A percentile compares a stretch with the other conserved stretches of the same genome.
phyloP scores from a whole-genome alignment of 2,888 invertebrate genomes.

The Troides aeacus region DNA sequence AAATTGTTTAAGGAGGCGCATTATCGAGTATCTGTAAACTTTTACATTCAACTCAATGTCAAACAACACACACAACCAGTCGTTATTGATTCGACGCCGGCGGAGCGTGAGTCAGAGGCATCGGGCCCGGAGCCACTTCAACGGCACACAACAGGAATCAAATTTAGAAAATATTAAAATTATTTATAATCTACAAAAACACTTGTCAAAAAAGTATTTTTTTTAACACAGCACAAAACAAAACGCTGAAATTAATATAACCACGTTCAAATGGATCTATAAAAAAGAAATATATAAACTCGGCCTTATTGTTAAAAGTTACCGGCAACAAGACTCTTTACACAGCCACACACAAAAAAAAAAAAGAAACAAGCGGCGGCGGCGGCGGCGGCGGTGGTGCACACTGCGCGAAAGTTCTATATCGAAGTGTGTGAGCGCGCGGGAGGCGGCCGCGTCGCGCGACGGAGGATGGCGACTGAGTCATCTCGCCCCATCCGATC shows the following conservation, averaged over 20 bases:
- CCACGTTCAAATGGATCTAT: too few relatives aligned
- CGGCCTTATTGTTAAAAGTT: too few relatives aligned
- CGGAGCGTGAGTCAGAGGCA: conserved; percentile 53
- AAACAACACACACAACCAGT: conserved; percentile 43
- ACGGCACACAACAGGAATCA: conserved; percentile 42
- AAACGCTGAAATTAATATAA: too few relatives aligned
- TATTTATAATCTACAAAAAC: background rate
- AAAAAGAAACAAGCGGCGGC: conserved; percentile 28
- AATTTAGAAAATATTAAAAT: conserved; percentile 3
- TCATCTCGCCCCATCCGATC: conserved; percentile 56
- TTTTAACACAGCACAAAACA: too few relatives aligned
- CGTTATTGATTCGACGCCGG: conserved; percentile 52
- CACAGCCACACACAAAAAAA: conserved; percentile 20
- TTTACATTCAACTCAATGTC: conserved; percentile 49
- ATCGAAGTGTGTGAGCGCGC: conserved; percentile 41
- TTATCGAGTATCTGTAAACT: conserved; percentile 29
- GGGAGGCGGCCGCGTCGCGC: conserved; percentile 43
- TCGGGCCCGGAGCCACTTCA: conserved; percentile 39
- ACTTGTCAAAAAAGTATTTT: too few relatives aligned
- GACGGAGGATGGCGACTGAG: conserved; percentile 63
- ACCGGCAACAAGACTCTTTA: too few relatives aligned
- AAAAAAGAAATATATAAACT: too few relatives aligned
- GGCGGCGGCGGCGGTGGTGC: background rate
- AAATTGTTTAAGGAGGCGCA: background rate
- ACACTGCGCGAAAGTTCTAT: conserved; percentile 32